Evolutionary conservation across 2,113 vertebrate genomes (phyloP), one percentile per base, ranked within the genome.

Genomic region (Ictidomys tridecemlineatus): DNA sequence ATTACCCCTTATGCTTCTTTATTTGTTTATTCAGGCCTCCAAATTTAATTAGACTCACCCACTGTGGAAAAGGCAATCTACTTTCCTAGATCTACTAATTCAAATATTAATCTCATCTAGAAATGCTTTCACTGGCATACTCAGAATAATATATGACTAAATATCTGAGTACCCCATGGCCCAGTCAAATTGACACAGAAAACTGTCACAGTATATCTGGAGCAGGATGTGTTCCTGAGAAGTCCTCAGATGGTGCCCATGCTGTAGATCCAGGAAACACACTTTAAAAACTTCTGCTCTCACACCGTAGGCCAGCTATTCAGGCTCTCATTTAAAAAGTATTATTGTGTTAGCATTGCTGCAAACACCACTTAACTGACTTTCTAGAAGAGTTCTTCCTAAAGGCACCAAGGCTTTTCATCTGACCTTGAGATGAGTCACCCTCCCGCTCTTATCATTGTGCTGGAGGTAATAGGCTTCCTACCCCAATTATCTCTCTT

Each of bases 341-440:
- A 12, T 14, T 18, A 3, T 56, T 26, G 10, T 79, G 14, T 73
- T 86, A 56, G 28, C 28, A 61, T 79, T 53, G 56, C 74, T 65
- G 3, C n/a, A n/a, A 70, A 86, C 69, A 37, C n/a, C 9, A 37
- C 22, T 17, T 14, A n/a, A 13, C 4, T 0, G 2, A 0, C 34
- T 45, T 28, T 39, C 30, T 76, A 42, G 11, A 76, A 20, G 28
- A 18, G 9, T 79, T 80, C 53, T 7, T 34, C 5, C 20, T 69
- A 48, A 4, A 45, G 37, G 16, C 12, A 58, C 32, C 30, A 53
- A 30, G 1, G 5, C n/a, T 77, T 84, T 48, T 61, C 51, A 5
- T 83, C 18, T 18, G n/a, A 11, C n/a, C 28, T 30, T 22, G 10
- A 63, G 24, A 2, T 39, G 8, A 92, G 30, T 82, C 69, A 22